phyloP scores from a whole-genome alignment of 2,797 vertebrate genomes.

The Eulemur mongoz region DNA sequence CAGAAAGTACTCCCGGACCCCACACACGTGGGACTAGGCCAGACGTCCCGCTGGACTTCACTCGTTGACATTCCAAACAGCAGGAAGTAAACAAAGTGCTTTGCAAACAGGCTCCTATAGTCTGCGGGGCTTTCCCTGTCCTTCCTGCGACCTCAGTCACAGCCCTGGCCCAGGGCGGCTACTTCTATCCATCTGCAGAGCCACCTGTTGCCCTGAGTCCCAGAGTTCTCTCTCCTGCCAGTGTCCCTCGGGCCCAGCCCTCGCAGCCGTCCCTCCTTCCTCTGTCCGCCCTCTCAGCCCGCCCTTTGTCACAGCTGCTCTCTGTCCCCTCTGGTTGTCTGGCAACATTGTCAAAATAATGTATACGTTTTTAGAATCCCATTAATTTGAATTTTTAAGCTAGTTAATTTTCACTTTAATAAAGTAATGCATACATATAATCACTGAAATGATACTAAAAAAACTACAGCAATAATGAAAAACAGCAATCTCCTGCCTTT shows the following conservation, averaged over 20 bases:
- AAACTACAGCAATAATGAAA: not conserved
- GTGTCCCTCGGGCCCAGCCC: not conserved
- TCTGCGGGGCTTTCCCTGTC: not conserved
- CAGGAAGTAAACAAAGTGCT: not conserved
- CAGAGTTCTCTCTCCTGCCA: not conserved
- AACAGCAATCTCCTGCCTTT: not conserved
- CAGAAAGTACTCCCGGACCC: not conserved
- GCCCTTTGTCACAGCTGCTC: not conserved
- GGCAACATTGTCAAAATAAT: not conserved
- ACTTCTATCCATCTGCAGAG: not conserved
- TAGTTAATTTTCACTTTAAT: not conserved
- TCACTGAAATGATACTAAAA: not conserved
- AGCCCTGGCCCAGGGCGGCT: not conserved
- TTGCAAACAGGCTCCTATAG: not conserved
- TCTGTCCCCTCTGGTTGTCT: not conserved
- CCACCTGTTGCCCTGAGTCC: not conserved
- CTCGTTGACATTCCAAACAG: not conserved
- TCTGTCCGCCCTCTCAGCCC: too few relatives aligned
- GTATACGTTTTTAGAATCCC: not conserved
- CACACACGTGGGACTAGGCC: rapidly evolving
- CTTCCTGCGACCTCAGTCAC: not conserved
- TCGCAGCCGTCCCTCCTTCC: not conserved
- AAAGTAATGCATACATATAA: not conserved
- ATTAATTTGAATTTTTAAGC: not conserved
- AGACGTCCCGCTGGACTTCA: not conserved